Percentiles rank a stretch among this genome's conserved stretches.
Conservation (phyloP, 2,888 invertebrate genomes). For the Nephrotoma flavescens region DNA sequence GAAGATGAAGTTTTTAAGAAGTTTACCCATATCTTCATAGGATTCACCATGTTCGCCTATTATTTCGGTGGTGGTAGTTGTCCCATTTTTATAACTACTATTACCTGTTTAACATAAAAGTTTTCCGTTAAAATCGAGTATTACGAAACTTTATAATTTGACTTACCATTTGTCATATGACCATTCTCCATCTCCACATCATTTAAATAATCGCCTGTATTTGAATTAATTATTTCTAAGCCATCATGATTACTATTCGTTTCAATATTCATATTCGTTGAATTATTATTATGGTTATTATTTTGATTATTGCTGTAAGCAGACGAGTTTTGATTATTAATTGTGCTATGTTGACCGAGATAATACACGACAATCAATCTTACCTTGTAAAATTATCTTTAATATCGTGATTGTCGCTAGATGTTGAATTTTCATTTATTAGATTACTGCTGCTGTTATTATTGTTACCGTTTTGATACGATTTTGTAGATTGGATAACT, state of each 20-base stretch:
- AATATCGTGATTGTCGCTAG: slow-evolving; percentile 46
- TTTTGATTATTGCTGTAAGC: slow-evolving; percentile 14
- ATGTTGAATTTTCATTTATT: not conserved
- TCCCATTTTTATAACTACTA: slow-evolving; percentile 27
- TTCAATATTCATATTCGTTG: slow-evolving; percentile 15
- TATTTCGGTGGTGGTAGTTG: slow-evolving; percentile 19
- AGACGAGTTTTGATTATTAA: not conserved
- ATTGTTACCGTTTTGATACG: slow-evolving; percentile 27
- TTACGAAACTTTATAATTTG: not conserved
- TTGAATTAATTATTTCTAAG: slow-evolving; percentile 12
- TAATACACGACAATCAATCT: not conserved
- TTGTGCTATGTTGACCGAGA: not conserved
- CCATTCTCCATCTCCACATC: slow-evolving; percentile 35
- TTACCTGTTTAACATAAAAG: slow-evolving; percentile 18
- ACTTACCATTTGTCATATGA: slow-evolving; percentile 27
- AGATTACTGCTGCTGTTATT: slow-evolving; percentile 14
- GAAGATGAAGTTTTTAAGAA: not conserved
- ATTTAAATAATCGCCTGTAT: slow-evolving; percentile 22
- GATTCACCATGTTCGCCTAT: slow-evolving; percentile 46
- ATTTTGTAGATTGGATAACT: slow-evolving; percentile 64
- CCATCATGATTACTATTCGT: slow-evolving; percentile 10
- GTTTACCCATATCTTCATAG: slow-evolving; percentile 57
- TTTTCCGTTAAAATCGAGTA: not conserved
- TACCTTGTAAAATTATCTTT: slow-evolving; percentile 21
- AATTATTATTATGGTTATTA: slow-evolving; percentile 10